phyloP scores from a whole-genome alignment of 2,888 invertebrate genomes.

The Pristionchus mayeri region DNA sequence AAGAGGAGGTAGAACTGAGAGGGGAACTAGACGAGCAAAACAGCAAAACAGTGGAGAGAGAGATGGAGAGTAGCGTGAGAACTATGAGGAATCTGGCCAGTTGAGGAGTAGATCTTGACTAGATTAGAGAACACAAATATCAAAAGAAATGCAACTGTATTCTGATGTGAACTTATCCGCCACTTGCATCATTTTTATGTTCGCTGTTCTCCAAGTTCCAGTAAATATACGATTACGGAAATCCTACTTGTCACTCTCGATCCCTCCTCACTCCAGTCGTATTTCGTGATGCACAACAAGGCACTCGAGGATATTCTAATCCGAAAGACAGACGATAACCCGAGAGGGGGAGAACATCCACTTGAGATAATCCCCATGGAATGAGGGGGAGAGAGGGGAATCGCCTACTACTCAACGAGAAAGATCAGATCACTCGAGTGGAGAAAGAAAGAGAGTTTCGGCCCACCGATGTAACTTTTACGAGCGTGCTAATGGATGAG shows the following conservation, averaged over 20 bases:
- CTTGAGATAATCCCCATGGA: slow-evolving; percentile 42
- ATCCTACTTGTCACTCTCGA: too few species aligned
- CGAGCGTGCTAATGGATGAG: slow-evolving; percentile 20
- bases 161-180: too few species aligned
- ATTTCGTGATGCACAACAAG: too few species aligned
- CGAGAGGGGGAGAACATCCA: slow-evolving; percentile 22
- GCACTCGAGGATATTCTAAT: slow-evolving; percentile 32
- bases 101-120: too few species aligned
- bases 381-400: neutral
- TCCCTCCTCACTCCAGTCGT: too few species aligned
- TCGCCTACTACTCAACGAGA: neutral
- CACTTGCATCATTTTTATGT: too few species aligned
- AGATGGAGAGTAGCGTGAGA: neutral
- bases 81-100: neutral
- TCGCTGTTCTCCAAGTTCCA: too few species aligned
- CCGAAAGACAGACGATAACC: slow-evolving; percentile 30
- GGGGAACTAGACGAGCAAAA: slow-evolving; percentile 28
- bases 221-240: too few species aligned
- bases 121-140: neutral
- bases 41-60: slow-evolving; percentile 1
- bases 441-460: slow-evolving; percentile 22
- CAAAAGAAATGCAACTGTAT: too few species aligned
- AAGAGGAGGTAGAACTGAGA: neutral
- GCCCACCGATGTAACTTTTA: slow-evolving; percentile 32
- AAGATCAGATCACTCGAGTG: slow-evolving; percentile 1